Base-by-base conservation (phyloP, 2,888 invertebrate species). In the Diaperis boleti region DNA sequence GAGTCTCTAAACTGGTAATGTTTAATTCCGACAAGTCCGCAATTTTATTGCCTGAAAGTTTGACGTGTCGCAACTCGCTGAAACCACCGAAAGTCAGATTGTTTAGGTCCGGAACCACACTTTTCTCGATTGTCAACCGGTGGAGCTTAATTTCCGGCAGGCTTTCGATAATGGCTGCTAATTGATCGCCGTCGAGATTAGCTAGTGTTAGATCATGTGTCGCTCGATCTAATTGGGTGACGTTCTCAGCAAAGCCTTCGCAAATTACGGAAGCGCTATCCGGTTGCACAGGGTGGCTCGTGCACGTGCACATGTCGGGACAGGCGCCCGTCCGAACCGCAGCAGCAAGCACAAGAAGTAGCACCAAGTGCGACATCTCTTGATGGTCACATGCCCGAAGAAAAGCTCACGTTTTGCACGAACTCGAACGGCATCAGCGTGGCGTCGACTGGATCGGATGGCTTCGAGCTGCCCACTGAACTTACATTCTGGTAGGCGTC, bases 1-100 rank as follows among this genome's bases (percentile, higher is more conserved):
- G 80, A 66, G 83, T 80, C 71, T 83, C 82, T 65, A 90, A 76
- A 69, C 82, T 83, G n/a, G 72, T 65, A 10, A 69, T 62, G 20
- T 73, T 70, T 8, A 52, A 44, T 31, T 66, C 68, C 13, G 74
- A 66, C 26, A 75, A 56, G 14, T 55, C 42, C 26, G 70, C 69
- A 7, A 78, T 62, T 55, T 71, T 68, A 63, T 73, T 74, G 8
- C 67, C 59, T 18, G 47, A 62, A 10, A 75, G 54, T 29, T 72
- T 67, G 33, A 76, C 47, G 11, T 68, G 49, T 6, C 65, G 54
- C 18, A 75, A 56, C 47, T 66, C 57, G 6, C 64, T 65, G 13
- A 75, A 66, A 17, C 68, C 63, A 63, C 62, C 66, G 18, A 67
- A 60, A 62, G 64, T 68, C 29, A 66, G 45, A 59, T 67, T 45